Conservation (phyloP, 2,888 invertebrate species). For the Nomada fabriciana region DNA sequence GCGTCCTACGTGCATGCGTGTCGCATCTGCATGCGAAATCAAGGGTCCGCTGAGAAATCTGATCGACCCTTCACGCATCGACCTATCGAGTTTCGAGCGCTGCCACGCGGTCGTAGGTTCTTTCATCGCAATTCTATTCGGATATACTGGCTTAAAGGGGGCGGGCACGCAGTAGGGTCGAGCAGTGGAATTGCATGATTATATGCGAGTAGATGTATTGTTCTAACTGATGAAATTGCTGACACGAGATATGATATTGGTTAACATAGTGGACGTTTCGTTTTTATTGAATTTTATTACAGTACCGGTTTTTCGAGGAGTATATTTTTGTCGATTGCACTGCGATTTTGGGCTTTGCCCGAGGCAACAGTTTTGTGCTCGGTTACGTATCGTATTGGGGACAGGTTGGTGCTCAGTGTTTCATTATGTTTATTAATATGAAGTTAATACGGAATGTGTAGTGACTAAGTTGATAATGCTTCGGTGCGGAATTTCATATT, state of each 20-base stretch:
- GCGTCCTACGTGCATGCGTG: slow-evolving; percentile 8
- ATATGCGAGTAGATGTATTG: no score
- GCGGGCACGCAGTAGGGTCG: background rate
- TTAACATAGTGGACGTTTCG: no score
- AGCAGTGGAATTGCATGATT: no score
- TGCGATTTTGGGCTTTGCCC: no score
- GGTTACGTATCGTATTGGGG: no score
- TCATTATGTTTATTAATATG: background rate
- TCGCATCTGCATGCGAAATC: background rate
- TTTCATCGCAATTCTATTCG: background rate
- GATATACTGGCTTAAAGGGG: background rate
- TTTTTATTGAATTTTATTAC: no score
- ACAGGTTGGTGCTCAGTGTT: background rate
- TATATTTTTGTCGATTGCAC: no score
- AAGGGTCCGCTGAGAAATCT: background rate
- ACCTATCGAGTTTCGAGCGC: background rate
- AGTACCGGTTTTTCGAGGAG: no score
- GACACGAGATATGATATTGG: no score
- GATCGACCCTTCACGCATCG: background rate
- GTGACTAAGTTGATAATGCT: background rate
- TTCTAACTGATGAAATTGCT: no score
- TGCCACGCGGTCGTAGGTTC: background rate
- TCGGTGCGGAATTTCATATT: background rate
- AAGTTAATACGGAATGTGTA: background rate
- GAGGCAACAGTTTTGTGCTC: no score